Conservation (phyloP, 2,888 invertebrate genomes). For the Pyrrhia umbra region DNA sequence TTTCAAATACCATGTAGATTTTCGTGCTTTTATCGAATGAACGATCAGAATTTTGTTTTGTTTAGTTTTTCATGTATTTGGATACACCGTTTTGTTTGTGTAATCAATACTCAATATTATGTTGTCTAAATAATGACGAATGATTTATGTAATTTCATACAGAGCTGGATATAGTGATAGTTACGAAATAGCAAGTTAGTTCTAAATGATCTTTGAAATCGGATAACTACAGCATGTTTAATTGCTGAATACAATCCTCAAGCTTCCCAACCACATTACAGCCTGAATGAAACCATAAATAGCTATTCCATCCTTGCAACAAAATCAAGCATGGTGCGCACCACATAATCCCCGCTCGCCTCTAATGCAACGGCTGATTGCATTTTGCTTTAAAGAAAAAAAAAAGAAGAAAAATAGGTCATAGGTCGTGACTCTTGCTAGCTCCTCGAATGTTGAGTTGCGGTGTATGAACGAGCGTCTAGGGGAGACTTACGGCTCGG, state of each 20-base stretch:
- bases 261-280: neutral
- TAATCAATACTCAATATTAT: neutral
- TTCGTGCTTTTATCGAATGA: neutral
- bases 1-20: constrained; percentile 4
- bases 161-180: too few relatives aligned
- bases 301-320: neutral
- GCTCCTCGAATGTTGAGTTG: constrained; percentile 50
- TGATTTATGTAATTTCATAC: neutral
- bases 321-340: constrained; percentile 14
- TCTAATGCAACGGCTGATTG: constrained; percentile 42
- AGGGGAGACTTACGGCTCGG: constrained; percentile 50
- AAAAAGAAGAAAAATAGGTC: constrained; percentile 40
- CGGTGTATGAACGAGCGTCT: constrained; percentile 52
- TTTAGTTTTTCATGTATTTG: neutral
- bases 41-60: too few relatives aligned
- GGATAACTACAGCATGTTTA: too few relatives aligned
- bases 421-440: constrained; percentile 50
- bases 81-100: constrained; percentile 1
- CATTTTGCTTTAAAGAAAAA: constrained; percentile 47
- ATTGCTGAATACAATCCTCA: neutral
- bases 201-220: too few relatives aligned
- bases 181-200: too few relatives aligned
- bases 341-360: constrained; percentile 31
- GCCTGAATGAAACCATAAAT: neutral
- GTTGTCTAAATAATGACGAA: neutral